phyloP scores from a whole-genome alignment of 2,888 invertebrate genomes.

The Meganola albula region DNA sequence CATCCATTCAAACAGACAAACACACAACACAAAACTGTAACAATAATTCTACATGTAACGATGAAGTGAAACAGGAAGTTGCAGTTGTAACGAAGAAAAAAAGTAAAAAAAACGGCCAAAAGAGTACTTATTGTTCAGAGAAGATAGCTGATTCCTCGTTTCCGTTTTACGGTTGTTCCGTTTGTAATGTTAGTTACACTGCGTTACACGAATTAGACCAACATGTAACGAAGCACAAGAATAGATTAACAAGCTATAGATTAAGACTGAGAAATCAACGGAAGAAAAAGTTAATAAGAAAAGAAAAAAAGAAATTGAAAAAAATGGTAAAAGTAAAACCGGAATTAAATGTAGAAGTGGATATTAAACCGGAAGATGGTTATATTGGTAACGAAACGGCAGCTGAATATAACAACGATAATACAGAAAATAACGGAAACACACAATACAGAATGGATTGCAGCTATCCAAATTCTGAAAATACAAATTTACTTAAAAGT shows the following conservation, averaged over 20 bases:
- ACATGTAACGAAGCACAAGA: slow-evolving; percentile 57
- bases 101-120: slow-evolving; percentile 40
- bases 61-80: slow-evolving; percentile 29
- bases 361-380: slow-evolving; percentile 66
- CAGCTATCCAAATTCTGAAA: too few species aligned
- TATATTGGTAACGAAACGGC: slow-evolving; percentile 59
- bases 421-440: slow-evolving; percentile 6
- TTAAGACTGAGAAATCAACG: slow-evolving; percentile 52
- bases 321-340: slow-evolving; percentile 33
- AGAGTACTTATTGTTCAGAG: slow-evolving; percentile 47
- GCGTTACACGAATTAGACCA: slow-evolving; percentile 48
- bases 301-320: slow-evolving; percentile 47
- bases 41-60: slow-evolving; percentile 8
- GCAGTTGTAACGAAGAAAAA: slow-evolving; percentile 18
- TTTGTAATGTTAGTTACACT: slow-evolving; percentile 54
- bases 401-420: slow-evolving; percentile 27
- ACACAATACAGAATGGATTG: too few species aligned
- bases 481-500: too few species aligned
- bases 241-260: slow-evolving; percentile 62
- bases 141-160: slow-evolving; percentile 56
- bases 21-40: slow-evolving; percentile 1
- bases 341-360: slow-evolving; percentile 33
- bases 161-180: slow-evolving; percentile 60
- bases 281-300: slow-evolving; percentile 50
- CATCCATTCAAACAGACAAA: slow-evolving; percentile 8